Percentiles rank a stretch among this genome's conserved stretches.
Conservation (phyloP, 2,797 vertebrate genomes). For the Lacerta agilis region DNA sequence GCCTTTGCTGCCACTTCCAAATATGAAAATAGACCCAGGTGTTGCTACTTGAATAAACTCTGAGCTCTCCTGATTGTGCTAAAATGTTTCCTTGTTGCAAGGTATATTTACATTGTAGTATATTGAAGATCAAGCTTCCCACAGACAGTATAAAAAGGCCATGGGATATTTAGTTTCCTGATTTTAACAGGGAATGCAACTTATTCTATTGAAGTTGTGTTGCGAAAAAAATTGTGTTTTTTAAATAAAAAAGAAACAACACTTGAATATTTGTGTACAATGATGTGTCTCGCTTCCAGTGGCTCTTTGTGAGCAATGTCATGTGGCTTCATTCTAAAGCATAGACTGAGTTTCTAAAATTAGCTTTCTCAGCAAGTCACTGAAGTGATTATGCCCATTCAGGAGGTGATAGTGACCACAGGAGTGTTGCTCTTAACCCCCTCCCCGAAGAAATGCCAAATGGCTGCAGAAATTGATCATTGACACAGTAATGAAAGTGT, state of each 20-base stretch:
- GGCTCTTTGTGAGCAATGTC: conserved; percentile 40
- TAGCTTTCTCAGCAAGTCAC: conserved; percentile 48
- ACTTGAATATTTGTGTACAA: not conserved
- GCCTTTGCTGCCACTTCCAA: not conserved
- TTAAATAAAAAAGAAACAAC: not conserved
- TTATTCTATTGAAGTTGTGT: not conserved
- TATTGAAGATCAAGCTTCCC: not conserved
- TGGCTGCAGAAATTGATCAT: not conserved
- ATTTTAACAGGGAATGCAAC: not conserved
- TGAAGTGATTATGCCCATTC: conserved; percentile 48
- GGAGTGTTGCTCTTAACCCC: conserved; percentile 52
- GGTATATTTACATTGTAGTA: not conserved
- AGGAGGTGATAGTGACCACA: conserved; percentile 57
- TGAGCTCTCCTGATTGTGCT: not conserved
- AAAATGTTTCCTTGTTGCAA: not conserved
- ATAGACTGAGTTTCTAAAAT: conserved; percentile 64
- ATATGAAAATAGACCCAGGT: not conserved
- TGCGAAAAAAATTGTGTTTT: not conserved
- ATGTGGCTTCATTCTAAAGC: conserved; percentile 58
- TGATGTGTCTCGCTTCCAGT: conserved; percentile 49
- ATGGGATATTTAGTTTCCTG: not conserved
- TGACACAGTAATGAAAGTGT: not conserved
- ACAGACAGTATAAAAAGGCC: not conserved
- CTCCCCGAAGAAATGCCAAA: conserved; percentile 24
- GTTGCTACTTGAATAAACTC: not conserved